Conservation (phyloP, 2,113 vertebrate genomes). For the Brachionichthys hirsutus region DNA sequence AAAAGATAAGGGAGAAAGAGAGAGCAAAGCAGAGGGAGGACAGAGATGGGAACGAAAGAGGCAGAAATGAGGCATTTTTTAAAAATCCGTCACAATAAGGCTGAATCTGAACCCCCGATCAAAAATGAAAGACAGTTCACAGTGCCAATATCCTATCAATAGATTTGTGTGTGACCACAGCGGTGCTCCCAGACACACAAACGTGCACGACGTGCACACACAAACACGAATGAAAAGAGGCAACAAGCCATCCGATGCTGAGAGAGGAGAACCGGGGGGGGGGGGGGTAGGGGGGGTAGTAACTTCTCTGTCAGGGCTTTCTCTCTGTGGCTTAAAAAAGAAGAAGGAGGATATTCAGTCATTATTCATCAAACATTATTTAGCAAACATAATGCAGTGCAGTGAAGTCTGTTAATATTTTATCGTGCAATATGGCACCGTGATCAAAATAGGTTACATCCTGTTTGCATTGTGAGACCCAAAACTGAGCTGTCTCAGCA, state of each 20-base stretch:
- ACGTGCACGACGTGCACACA: constrained; percentile 11
- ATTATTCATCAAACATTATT: constrained; percentile 66
- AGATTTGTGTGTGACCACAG: constrained; percentile 40
- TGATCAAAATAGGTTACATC: constrained; percentile 80
- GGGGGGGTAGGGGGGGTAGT: too few species aligned
- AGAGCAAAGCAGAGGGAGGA: constrained; percentile 31
- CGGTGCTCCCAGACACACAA: constrained; percentile 35
- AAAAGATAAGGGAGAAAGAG: constrained; percentile 44
- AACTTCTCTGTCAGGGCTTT: not conserved
- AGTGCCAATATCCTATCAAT: constrained; percentile 45
- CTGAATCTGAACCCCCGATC: constrained; percentile 38
- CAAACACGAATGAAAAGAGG: constrained; percentile 2
- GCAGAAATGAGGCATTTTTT: constrained; percentile 47
- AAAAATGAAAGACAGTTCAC: constrained; percentile 18
- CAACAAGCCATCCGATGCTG: not conserved
- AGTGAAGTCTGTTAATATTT: constrained; percentile 76
- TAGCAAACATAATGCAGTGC: constrained; percentile 68
- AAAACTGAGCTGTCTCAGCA: constrained; percentile 55
- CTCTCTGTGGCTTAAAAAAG: not conserved
- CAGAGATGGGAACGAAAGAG: constrained; percentile 35
- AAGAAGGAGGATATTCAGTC: constrained; percentile 21
- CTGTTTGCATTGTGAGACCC: constrained; percentile 72
- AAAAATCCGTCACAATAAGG: constrained; percentile 24
- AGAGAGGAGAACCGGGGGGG: too few species aligned
- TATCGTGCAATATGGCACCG: constrained; percentile 80